Conservation (phyloP, 1,140 invertebrate genomes). For the Leptonema lineaticorne region DNA sequence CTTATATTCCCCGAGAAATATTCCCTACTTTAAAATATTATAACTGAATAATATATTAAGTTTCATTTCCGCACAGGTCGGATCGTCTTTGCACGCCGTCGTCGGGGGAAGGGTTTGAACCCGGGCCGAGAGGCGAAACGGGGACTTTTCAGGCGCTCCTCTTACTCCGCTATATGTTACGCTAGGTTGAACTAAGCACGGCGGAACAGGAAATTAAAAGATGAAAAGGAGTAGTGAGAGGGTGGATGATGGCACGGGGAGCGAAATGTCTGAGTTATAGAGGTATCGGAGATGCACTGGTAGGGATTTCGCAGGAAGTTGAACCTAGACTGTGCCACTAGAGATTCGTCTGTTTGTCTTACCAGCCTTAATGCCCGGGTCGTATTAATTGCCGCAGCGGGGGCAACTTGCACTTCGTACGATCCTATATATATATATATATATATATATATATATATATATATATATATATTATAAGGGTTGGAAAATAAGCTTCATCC, state of each 20-base stretch:
- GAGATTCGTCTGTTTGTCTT: slow-evolving; percentile 35
- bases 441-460: too few species aligned
- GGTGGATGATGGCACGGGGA: not conserved
- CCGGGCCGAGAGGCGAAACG: not conserved
- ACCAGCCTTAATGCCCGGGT: slow-evolving; percentile 27
- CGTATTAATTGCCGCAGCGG: slow-evolving; percentile 37
- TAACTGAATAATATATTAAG: slow-evolving; percentile 41
- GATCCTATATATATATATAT: too few species aligned
- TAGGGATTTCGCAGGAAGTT: slow-evolving; percentile 30
- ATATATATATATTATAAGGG: too few species aligned
- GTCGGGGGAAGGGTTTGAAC: too few species aligned
- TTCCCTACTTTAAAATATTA: slow-evolving; percentile 38
- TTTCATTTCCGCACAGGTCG: slow-evolving; percentile 33
- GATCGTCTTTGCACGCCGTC: not conserved
- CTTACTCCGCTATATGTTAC: slow-evolving; percentile 33
- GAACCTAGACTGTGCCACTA: slow-evolving; percentile 6
- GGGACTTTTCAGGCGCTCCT: too few species aligned
- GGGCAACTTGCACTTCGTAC: not conserved
- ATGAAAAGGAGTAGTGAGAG: slow-evolving; percentile 39
- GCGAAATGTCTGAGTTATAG: not conserved
- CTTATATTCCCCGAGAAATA: slow-evolving; percentile 30
- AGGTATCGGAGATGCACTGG: slow-evolving; percentile 8
- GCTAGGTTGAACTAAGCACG: slow-evolving; percentile 39
- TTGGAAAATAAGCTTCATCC: too few species aligned
- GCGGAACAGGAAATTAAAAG: slow-evolving; percentile 43